Evolutionary conservation across 2,888 invertebrate species (phyloP).

Genomic region (Seira ritae): DNA sequence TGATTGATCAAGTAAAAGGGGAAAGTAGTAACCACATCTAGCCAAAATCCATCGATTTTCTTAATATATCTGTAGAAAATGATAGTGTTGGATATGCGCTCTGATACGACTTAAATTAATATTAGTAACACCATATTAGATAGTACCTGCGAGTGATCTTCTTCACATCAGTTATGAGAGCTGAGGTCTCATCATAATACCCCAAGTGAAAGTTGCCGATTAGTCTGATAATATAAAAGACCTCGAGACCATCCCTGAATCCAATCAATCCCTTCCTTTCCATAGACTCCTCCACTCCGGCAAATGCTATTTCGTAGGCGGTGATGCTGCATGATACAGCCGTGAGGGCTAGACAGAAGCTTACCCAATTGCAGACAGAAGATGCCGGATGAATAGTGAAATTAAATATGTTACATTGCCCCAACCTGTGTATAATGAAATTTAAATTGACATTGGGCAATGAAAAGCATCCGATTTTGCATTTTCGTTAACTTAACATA

Average conservation of each 20-base stretch:
- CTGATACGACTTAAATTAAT: no score
- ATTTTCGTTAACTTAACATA: slow-evolving; percentile 18
- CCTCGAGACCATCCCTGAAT: slow-evolving; percentile 50
- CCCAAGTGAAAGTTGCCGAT: slow-evolving; percentile 70
- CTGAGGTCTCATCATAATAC: slow-evolving; percentile 60
- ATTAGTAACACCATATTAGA: no score
- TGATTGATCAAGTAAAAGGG: slow-evolving; percentile 60
- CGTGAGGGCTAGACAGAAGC: slow-evolving; percentile 62
- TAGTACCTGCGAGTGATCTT: slow-evolving; percentile 55
- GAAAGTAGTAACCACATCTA: slow-evolving; percentile 66
- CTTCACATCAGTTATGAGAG: slow-evolving; percentile 49
- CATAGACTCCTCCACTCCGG: not conserved
- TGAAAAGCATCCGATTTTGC: not conserved
- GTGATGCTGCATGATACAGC: slow-evolving; percentile 68
- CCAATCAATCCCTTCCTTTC: slow-evolving; percentile 28
- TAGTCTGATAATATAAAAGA: slow-evolving; percentile 67
- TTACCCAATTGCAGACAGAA: slow-evolving; percentile 54
- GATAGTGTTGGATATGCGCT: no score
- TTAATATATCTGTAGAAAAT: slow-evolving; percentile 61
- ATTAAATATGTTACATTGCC: slow-evolving; percentile 49
- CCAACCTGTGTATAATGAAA: slow-evolving; percentile 43
- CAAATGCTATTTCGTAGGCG: slow-evolving; percentile 68
- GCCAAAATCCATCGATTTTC: slow-evolving; percentile 57
- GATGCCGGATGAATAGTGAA: slow-evolving; percentile 69
- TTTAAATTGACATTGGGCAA: not conserved